Conservation (phyloP, 2,888 invertebrate species). For the Lithophane leautieri region DNA sequence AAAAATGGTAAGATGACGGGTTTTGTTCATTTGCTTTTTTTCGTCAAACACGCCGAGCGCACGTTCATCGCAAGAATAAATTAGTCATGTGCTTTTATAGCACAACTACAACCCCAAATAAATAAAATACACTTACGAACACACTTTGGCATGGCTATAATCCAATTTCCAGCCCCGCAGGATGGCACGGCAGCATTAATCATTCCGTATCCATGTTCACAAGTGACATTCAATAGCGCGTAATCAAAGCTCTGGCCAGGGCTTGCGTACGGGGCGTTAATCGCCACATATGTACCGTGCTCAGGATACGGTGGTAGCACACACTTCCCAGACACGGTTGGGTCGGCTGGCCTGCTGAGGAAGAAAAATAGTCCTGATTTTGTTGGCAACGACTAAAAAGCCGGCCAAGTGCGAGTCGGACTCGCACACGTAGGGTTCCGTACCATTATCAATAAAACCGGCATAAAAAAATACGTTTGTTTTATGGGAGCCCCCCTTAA, state of each 20-base stretch:
- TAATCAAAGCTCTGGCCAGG: conserved; percentile 72
- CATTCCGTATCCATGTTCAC: conserved; percentile 73
- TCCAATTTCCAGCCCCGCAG: conserved; percentile 75
- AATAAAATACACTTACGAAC: conserved; percentile 61
- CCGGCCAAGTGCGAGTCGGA: too few species aligned
- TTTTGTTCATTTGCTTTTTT: neutral
- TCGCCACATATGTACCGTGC: conserved; percentile 73
- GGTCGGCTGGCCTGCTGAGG: conserved; percentile 44
- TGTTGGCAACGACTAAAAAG: neutral
- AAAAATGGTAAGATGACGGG: neutral
- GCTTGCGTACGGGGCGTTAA: conserved; percentile 65
- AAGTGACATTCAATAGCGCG: conserved; percentile 73
- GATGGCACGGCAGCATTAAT: conserved; percentile 56
- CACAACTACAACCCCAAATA: too few species aligned
- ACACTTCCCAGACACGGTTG: conserved; percentile 68
- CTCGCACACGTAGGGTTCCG: too few species aligned
- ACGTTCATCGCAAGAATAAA: too few species aligned
- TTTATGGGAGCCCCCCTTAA: too few species aligned
- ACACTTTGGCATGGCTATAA: conserved; percentile 55
- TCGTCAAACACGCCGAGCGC: too few species aligned
- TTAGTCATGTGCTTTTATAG: too few species aligned
- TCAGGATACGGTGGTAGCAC: conserved; percentile 74
- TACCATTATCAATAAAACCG: too few species aligned
- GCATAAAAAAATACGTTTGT: too few species aligned
- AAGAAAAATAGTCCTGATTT: neutral